Base-by-base conservation (phyloP, 2,888 invertebrate genomes). In the Sphaerophoria rueppellii region DNA sequence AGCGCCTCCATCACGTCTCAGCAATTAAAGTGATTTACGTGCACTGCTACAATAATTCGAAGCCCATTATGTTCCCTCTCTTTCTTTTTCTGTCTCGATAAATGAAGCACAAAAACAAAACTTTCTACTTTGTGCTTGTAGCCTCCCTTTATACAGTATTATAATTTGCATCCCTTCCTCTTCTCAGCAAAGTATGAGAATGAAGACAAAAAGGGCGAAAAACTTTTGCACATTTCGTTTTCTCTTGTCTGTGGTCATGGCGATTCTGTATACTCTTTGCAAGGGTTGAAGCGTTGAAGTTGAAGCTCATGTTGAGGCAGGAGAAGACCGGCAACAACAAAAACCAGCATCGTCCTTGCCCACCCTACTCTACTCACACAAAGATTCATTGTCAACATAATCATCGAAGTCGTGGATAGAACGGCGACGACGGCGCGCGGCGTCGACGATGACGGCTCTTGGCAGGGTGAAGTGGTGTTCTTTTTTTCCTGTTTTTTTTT, bases 221-320 rank as follows among this genome's bases (percentile, higher is more conserved):
- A 87, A 86, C 83, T 87, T 87, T 87, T 87, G 87, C 87, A 82
- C 87, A 82, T 86, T 86, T 86, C 86, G 86, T 88, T 89, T 89
- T 89, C 88, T 87, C 88, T 89, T 89, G 89, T 89, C 89, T 89
- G 88, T 89, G 89, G 89, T 89, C 89, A 89, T 89, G 89, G 88
- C 87, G 87, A 88, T 85, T 61, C 50, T 69, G 43, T 52, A 9
- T 43, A 12, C 40, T 40, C 40, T 4, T 9, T 7, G 50, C 46
- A 77, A 81, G 82, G 79, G 69, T 71, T 78, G 70, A 77, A 81
- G 82, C 75, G 69, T 71, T 78, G 70, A 54, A 71, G 43, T 16
- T 65, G 65, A 50, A 63, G 48, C 65, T 50, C 50, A 65, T 65
- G 65, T 65, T 65, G 50, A 65, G 65, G 43, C 32, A 77, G 54